These are phyloP conservation scores for Myrmophylax atrothorax DNA, from an alignment of 2,113 vertebrate genomes.

Conservation along the genomic window DNA sequence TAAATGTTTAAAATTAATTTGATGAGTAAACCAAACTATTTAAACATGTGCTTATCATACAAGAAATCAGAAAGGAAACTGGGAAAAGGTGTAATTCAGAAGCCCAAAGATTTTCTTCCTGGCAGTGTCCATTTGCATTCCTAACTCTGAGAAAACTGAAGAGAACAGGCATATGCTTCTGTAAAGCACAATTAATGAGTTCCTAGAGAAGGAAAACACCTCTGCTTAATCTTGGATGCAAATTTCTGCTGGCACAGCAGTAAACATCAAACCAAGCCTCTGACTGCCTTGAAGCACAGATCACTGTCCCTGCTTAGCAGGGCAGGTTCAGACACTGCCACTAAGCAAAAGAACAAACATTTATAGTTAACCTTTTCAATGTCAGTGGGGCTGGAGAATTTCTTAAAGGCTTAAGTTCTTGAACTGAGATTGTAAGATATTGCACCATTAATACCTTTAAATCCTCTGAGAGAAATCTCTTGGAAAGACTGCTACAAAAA, in stretches of 20 bases:
- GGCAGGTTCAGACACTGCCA: neutral
- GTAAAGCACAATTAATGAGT: neutral
- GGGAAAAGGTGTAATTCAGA: neutral
- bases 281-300: constrained; percentile 6
- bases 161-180: neutral
- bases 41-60: neutral
- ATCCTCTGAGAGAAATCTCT: constrained; percentile 38
- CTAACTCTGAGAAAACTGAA: constrained; percentile 5
- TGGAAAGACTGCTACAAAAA: neutral
- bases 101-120: neutral
- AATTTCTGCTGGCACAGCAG: constrained; percentile 40
- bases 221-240: neutral
- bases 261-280: neutral
- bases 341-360: constrained; percentile 12
- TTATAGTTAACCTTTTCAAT: constrained; percentile 61
- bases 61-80: neutral
- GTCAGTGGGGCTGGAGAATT: constrained; percentile 24
- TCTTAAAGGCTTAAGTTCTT: constrained; percentile 62
- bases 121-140: neutral
- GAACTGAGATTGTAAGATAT: constrained; percentile 38
- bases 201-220: constrained; percentile 23
- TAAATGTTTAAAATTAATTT: constrained; percentile 13
- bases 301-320: neutral
- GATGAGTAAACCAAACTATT: neutral
- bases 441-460: constrained; percentile 51